phyloP scores from a whole-genome alignment of 2,113 vertebrate genomes.

The Lophura nycthemera region DNA sequence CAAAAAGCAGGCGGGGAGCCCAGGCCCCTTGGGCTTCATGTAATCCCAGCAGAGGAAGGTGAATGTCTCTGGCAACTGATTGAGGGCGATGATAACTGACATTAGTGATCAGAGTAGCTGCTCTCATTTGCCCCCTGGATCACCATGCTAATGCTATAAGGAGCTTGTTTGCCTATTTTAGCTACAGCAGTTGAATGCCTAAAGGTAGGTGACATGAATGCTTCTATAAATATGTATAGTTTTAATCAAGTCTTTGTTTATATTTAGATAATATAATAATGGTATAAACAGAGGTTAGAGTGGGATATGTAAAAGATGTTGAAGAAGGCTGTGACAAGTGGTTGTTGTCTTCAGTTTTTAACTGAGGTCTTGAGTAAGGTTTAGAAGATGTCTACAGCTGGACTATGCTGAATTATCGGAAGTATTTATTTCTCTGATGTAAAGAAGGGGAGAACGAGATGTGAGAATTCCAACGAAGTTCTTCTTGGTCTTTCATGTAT shows the following conservation, averaged over 20 bases:
- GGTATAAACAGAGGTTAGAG: neutral
- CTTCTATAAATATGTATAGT: constrained; percentile 33
- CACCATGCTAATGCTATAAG: constrained; percentile 29
- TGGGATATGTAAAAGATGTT: neutral
- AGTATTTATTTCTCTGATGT: neutral
- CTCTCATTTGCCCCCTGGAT: constrained; percentile 46
- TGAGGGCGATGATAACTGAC: neutral
- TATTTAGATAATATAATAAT: constrained; percentile 28
- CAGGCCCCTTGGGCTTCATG: neutral
- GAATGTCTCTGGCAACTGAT: neutral
- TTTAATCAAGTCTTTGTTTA: constrained; percentile 48
- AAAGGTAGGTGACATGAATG: constrained; percentile 40
- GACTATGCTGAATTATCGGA: neutral
- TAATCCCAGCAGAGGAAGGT: neutral
- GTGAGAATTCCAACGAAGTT: neutral
- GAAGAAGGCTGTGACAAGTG: neutral
- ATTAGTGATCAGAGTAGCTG: neutral
- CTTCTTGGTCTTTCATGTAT: neutral
- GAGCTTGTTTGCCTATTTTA: constrained; percentile 54
- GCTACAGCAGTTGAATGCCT: constrained; percentile 26
- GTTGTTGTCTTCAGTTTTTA: neutral
- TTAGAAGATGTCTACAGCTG: neutral
- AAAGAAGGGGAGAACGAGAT: neutral
- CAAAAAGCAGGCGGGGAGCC: neutral
- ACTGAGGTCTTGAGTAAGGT: neutral